Evolutionary conservation across 92 coral and sea anemone genomes (phyloP).

Genomic region (Paramuricea clavata): DNA sequence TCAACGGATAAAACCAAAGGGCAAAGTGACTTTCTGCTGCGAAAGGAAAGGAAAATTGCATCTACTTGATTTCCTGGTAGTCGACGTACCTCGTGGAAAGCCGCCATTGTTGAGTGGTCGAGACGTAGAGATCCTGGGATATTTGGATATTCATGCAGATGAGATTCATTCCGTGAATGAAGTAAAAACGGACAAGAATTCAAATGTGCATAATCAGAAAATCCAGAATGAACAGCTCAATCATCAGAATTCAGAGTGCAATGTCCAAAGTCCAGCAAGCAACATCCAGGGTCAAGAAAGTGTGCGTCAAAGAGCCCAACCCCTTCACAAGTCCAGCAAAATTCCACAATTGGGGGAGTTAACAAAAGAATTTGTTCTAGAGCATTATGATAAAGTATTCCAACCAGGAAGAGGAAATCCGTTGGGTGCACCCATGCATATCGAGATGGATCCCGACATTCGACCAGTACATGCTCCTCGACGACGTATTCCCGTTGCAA

Average conservation of each 20-base stretch:
- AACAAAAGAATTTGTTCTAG: slow-evolving; percentile 35
- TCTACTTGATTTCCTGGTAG: slow-evolving; percentile 55
- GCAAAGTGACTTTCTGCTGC: slow-evolving; percentile 59
- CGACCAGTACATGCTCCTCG: slow-evolving; percentile 2
- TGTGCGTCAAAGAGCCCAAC: too few relatives aligned
- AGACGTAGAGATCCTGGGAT: slow-evolving; percentile 56
- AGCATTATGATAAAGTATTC: slow-evolving; percentile 45
- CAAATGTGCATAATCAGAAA: not conserved
- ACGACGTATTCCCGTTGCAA: slow-evolving; percentile 32
- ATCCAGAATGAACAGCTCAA: slow-evolving; percentile 1
- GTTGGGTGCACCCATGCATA: slow-evolving; percentile 58
- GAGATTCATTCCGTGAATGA: slow-evolving; percentile 56
- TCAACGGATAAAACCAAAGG: slow-evolving; percentile 46
- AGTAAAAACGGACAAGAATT: not conserved
- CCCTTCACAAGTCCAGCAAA: too few relatives aligned
- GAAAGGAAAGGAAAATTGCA: slow-evolving; percentile 60
- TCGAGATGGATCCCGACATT: slow-evolving; percentile 35
- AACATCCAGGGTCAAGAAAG: too few relatives aligned
- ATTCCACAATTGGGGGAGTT: slow-evolving; percentile 27
- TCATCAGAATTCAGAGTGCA: not conserved
- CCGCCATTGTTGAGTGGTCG: slow-evolving; percentile 64
- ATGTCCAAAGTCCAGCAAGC: not conserved
- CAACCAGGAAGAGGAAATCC: slow-evolving; percentile 64
- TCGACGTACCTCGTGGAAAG: slow-evolving; percentile 52
- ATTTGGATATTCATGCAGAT: slow-evolving; percentile 61